Evolutionary conservation across 2,113 vertebrate genomes (phyloP), one percentile per base, ranked within the genome.

Genomic region (Clinocottus analis): DNA sequence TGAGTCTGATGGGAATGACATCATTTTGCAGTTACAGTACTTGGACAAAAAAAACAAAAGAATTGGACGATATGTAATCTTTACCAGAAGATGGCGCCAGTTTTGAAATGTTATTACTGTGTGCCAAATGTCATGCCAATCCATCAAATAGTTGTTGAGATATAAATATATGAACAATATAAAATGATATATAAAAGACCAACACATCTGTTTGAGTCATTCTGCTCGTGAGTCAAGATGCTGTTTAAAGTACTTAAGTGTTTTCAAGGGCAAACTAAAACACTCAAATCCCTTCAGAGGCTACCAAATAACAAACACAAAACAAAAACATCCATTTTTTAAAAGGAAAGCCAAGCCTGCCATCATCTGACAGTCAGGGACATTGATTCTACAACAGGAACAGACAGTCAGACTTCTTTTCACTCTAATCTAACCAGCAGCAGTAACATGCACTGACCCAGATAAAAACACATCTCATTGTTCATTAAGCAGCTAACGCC

Each of bases 381-480:
- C 56, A 25, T 27, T 56, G 55, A n/a, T 5, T 76, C 53, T 78
- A 43, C 80, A 84, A 85, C 72, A 71, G 72, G 43, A 84, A 23
- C 62, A 58, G 31, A 61, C 9, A 61, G 61, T 67, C 53, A 47
- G 65, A 77, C 71, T 68, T 78, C 58, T 80, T 63, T 79, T 87
- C 63, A 56, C 25, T 87, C 64, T 64, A 60, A 66, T 43, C 56
- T 82, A 64, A 88, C 81, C 75, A 65, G 84, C 75, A 90, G 79
- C 79, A 51, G 63, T 61, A 83, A 75, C 67, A 75, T 47, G 21
- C 74, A 11, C 63, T 85, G 86, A 87, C 85, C 85, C 73, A 85
- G 60, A 83, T 89, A 83, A 79, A 61, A 27, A 33, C 62, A 67
- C 72, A 61, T 73, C 65, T 58, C 75, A 61, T 71, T 79, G 77